phyloP scores from a whole-genome alignment of 2,888 invertebrate genomes.

The Blomia tropicalis region DNA sequence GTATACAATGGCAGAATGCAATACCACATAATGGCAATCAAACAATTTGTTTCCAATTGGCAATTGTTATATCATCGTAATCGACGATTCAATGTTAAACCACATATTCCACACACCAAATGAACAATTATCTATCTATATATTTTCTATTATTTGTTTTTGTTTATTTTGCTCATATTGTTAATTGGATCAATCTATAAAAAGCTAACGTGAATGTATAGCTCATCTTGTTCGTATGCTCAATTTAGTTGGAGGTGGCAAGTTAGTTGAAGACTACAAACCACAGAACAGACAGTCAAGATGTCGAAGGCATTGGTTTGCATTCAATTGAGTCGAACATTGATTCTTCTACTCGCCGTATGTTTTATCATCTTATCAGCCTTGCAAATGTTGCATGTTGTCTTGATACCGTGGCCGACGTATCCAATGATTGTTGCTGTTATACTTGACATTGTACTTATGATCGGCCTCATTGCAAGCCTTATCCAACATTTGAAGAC shows the following conservation, averaged over 20 bases:
- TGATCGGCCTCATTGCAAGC: constrained; percentile 14
- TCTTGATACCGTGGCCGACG: constrained; percentile 16
- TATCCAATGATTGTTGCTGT: constrained; percentile 10
- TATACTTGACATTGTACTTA: constrained; percentile 9
- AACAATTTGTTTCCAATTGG: not conserved
- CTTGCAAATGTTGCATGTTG: not conserved
- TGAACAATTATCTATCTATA: no score
- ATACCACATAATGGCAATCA: not conserved
- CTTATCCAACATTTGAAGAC: constrained; percentile 21
- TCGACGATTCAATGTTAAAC: no score
- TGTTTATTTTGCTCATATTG: no score
- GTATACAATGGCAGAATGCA: no score
- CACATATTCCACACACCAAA: no score
- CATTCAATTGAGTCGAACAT: constrained; percentile 17
- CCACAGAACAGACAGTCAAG: no score
- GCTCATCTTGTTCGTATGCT: no score
- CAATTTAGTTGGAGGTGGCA: not conserved
- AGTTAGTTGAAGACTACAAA: not conserved
- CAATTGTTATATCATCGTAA: no score
- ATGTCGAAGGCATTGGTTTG: constrained; percentile 18
- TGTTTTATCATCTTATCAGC: constrained; percentile 15
- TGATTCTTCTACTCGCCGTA: constrained; percentile 8
- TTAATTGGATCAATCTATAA: no score
- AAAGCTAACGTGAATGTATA: no score
- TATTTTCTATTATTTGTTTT: no score